These are phyloP conservation scores for Chlorodrepanis virens DNA, from an alignment of 2,113 vertebrate species.

Conservation along the genomic window DNA sequence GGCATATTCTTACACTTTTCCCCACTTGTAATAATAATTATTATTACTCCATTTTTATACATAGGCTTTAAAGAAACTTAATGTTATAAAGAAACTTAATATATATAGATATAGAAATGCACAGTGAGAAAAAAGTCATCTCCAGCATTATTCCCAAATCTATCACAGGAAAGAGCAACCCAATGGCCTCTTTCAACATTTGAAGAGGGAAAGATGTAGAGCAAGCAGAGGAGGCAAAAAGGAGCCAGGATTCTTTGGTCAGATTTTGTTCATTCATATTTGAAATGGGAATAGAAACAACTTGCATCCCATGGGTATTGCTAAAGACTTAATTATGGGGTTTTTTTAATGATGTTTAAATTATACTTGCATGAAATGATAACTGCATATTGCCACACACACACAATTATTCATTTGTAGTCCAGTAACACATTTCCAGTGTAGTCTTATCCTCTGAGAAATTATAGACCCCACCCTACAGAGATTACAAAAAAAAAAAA, in stretches of 20 bases:
- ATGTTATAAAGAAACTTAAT: neutral
- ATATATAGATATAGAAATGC: neutral
- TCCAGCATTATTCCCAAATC: neutral
- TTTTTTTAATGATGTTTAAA: conserved; percentile 53
- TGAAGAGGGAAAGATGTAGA: neutral
- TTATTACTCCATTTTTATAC: neutral
- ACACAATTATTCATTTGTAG: conserved; percentile 50
- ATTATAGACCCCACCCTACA: conserved; percentile 5
- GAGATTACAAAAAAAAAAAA: conserved; percentile 17
- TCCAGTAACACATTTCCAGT: conserved; percentile 8
- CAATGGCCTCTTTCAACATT: neutral
- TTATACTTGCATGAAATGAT: conserved; percentile 30
- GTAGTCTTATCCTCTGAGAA: conserved; percentile 43
- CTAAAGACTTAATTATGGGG: conserved; percentile 40
- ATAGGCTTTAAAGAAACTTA: neutral
- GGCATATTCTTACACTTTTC: neutral
- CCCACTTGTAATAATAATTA: neutral
- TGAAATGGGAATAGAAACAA: conserved; percentile 51
- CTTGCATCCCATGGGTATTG: conserved; percentile 15
- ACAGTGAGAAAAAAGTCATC: neutral
- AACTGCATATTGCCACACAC: conserved; percentile 47
- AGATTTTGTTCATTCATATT: conserved; percentile 48
- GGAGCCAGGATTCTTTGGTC: conserved; percentile 33
- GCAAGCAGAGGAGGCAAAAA: neutral
- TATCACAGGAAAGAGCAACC: conserved; percentile 3